Percentiles rank a stretch among this genome's conserved stretches.
Conservation (phyloP, 2,797 vertebrate genomes). For the Peromyscus melanophrys region DNA sequence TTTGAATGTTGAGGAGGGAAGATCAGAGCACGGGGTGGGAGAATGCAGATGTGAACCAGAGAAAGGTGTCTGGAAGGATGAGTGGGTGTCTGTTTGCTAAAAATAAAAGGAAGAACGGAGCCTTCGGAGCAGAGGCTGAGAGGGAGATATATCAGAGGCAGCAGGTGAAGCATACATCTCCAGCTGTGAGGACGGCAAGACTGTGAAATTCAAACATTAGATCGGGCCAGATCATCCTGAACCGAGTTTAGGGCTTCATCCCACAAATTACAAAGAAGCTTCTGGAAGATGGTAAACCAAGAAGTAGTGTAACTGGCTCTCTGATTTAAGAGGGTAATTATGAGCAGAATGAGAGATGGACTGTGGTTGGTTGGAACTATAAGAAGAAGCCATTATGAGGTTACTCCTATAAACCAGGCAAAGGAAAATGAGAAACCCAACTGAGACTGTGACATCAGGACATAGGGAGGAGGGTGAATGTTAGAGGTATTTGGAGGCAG, state of each 20-base stretch:
- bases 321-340: neutral
- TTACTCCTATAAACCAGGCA: constrained; percentile 33
- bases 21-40: fast-evolving
- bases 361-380: neutral
- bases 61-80: neutral
- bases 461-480: fast-evolving
- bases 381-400: neutral
- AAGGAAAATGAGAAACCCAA: constrained; percentile 1
- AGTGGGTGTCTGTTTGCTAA: neutral
- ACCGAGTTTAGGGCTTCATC: neutral
- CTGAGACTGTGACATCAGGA: neutral
- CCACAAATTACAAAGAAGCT: neutral
- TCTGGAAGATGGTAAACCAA: neutral
- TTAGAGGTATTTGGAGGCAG: neutral
- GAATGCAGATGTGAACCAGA: neutral
- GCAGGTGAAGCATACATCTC: neutral
- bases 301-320: neutral
- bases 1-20: neutral
- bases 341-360: neutral
- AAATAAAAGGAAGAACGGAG: neutral
- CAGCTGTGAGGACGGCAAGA: neutral
- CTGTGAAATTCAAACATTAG: neutral
- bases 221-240: too few relatives aligned
- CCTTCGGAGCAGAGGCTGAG: neutral
- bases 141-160: fast-evolving